Evolutionary conservation across 2,888 invertebrate species (phyloP).

Genomic region (Litoditis marina): DNA sequence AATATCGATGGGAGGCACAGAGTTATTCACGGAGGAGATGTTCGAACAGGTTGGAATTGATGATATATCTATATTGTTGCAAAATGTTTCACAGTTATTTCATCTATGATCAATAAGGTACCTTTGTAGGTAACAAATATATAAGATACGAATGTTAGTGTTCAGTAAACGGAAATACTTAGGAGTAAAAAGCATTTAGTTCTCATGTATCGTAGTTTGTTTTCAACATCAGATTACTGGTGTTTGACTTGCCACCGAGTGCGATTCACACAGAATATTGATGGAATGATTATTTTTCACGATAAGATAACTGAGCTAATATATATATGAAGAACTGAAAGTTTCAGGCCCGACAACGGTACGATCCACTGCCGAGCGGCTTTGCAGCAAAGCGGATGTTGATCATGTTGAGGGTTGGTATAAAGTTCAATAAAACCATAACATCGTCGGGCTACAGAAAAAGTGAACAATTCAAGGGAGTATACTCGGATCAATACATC

Average conservation of each 20-base stretch:
- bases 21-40: constrained; percentile 46
- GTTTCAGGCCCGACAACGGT: constrained; percentile 25
- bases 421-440: too few species aligned
- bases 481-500: too few species aligned
- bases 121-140: too few species aligned
- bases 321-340: background rate
- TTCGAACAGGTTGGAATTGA: constrained; percentile 25
- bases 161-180: too few species aligned
- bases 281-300: background rate
- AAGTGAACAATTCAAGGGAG: too few species aligned
- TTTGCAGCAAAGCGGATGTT: constrained; percentile 25
- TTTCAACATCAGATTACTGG: too few species aligned
- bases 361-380: constrained; percentile 15
- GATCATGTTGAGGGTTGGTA: constrained; percentile 33
- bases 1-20: constrained; percentile 45
- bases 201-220: too few species aligned
- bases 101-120: background rate
- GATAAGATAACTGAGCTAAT: background rate
- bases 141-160: too few species aligned
- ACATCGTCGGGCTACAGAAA: too few species aligned
- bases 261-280: too few species aligned
- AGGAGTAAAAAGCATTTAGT: too few species aligned
- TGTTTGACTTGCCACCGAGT: too few species aligned
- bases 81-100: background rate
- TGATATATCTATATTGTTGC: background rate